Percentiles rank a stretch among this genome's conserved stretches.
phyloP scores from a whole-genome alignment of 30 jellyfish, hydroid and myxozoan species.

The Phacellophora camtschatica region DNA sequence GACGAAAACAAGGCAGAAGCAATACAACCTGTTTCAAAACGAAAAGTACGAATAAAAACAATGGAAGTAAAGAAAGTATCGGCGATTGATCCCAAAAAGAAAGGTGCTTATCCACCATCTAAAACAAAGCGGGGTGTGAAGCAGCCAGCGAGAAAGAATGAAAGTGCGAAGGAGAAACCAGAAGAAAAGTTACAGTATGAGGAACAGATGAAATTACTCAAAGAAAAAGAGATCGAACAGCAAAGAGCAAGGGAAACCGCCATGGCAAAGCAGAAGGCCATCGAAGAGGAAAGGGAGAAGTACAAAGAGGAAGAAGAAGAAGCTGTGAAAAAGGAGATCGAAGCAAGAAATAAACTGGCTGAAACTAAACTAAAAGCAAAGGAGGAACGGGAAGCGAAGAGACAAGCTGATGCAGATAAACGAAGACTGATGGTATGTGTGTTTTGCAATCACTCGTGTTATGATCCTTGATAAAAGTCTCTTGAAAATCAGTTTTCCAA shows the following conservation, averaged over 20 bases:
- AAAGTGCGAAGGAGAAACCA: not conserved
- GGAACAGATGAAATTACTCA: conserved; percentile 39
- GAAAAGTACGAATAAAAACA: conserved; percentile 1
- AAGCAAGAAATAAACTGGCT: conserved; percentile 31
- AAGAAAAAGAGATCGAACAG: conserved; percentile 59
- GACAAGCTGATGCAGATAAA: conserved; percentile 62
- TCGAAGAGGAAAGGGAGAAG: conserved; percentile 46
- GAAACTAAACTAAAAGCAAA: conserved; percentile 50
- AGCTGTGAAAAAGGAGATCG: conserved; percentile 57
- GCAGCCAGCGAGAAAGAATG: conserved; percentile 14
- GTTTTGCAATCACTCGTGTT: not conserved
- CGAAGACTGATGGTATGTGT: conserved; percentile 38
- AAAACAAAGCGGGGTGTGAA: conserved; percentile 36
- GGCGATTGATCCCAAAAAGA: conserved; percentile 30
- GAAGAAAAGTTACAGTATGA: conserved; percentile 31
- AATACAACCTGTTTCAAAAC: not conserved
- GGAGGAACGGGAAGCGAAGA: conserved; percentile 51
- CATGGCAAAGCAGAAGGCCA: conserved; percentile 49
- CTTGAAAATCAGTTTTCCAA: too few species aligned
- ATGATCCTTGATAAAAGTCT: too few species aligned
- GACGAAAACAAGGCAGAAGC: not conserved
- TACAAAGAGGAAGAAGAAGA: conserved; percentile 43
- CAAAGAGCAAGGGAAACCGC: conserved; percentile 67
- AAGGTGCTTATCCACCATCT: conserved; percentile 63
- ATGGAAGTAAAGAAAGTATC: conserved; percentile 37